Percentiles rank a stretch among this genome's conserved stretches.
phyloP scores from a whole-genome alignment of 2,113 vertebrate genomes.

The Odobenus rosmarus region DNA sequence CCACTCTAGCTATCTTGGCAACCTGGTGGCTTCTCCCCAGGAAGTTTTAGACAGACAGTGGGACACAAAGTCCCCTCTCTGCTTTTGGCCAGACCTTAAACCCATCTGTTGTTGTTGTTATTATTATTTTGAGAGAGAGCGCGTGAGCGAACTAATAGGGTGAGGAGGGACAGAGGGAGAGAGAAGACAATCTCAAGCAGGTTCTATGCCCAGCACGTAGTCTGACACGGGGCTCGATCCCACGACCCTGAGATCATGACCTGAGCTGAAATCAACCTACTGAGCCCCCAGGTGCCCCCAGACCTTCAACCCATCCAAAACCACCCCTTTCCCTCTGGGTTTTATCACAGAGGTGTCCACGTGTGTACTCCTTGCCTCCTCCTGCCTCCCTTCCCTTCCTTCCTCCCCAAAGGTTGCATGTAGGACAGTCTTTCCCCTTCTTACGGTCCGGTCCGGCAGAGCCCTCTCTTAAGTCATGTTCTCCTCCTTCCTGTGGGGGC shows the following conservation, averaged over 20 bases:
- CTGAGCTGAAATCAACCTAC: not conserved
- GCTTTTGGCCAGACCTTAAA: not conserved
- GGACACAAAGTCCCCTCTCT: not conserved
- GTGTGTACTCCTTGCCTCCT: not conserved
- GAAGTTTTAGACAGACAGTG: not conserved
- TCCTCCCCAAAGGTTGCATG: not conserved
- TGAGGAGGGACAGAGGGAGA: not conserved
- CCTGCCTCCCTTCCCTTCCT: not conserved
- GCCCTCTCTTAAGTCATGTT: not conserved
- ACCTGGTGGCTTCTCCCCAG: not conserved
- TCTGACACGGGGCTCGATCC: not conserved
- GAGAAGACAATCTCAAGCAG: not conserved
- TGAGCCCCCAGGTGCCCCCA: not conserved
- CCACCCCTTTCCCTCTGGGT: not conserved
- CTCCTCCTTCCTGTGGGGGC: not conserved
- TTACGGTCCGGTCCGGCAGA: not conserved
- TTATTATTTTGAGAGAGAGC: not conserved
- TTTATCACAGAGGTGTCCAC: not conserved
- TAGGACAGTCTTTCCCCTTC: not conserved
- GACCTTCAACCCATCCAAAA: not conserved
- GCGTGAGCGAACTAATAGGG: not conserved
- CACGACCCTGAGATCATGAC: not conserved
- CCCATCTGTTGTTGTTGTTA: not conserved
- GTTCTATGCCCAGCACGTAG: not conserved
- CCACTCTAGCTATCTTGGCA: not conserved